Conservation (phyloP, 1,140 invertebrate species). For the Kradibia gibbosae region DNA sequence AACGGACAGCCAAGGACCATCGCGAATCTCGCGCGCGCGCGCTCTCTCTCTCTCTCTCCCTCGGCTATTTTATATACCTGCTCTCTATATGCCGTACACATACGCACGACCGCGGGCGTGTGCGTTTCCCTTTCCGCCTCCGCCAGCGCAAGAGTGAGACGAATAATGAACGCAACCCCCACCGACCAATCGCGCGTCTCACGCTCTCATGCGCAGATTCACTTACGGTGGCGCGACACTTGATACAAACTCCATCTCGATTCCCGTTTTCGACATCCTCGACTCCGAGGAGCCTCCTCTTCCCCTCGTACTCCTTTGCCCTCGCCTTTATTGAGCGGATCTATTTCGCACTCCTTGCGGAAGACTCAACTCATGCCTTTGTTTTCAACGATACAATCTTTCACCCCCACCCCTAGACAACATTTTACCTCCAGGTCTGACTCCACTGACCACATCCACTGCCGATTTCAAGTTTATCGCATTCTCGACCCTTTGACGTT, state of each 20-base stretch:
- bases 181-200: background rate
- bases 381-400: no score
- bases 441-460: no score
- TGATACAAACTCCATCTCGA: no score
- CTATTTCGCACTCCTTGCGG: no score
- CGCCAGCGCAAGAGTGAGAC: background rate
- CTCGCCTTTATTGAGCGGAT: no score
- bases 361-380: no score
- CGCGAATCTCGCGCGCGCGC: background rate
- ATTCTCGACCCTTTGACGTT: no score
- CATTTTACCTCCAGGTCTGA: no score
- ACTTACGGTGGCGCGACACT: background rate
- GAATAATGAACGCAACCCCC: background rate
- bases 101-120: background rate
- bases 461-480: no score
- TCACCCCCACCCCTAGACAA: no score
- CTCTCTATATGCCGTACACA: background rate
- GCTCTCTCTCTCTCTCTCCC: background rate
- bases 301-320: background rate
- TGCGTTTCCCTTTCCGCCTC: background rate
- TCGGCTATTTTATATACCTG: background rate
- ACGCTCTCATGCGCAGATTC: background rate
- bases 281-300: background rate
- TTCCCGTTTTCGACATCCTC: background rate
- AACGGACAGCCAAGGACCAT: constrained; percentile 19